Evolutionary conservation across 2,113 vertebrate species (phyloP).

Genomic region (mouse (Mus musculus)): GRCm39 chrX:22685001-22685500

Average conservation of each 20-base stretch:
- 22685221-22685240: conserved; percentile 56
- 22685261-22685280: neutral
- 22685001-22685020: conserved; percentile 56
- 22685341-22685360: conserved; percentile 48
- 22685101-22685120: conserved; percentile 38
- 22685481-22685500: conserved; percentile 65
- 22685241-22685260: neutral
- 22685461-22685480: conserved; percentile 45
- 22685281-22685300: neutral
- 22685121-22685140: conserved; percentile 33
- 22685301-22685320: conserved; percentile 35
- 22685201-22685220: conserved; percentile 42
- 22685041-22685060: conserved; percentile 48
- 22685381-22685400: conserved; percentile 58
- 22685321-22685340: neutral
- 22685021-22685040: conserved; percentile 63
- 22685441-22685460: conserved; percentile 57
- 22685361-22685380: neutral
- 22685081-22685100: conserved; percentile 50
- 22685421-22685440: conserved; percentile 66
- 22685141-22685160: conserved; percentile 14
- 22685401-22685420: conserved; percentile 72
- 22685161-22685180: conserved; percentile 37
- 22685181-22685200: neutral
- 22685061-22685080: conserved; percentile 62